phyloP scores from a whole-genome alignment of 2,888 invertebrate species.

The Diplolepis rosae region DNA sequence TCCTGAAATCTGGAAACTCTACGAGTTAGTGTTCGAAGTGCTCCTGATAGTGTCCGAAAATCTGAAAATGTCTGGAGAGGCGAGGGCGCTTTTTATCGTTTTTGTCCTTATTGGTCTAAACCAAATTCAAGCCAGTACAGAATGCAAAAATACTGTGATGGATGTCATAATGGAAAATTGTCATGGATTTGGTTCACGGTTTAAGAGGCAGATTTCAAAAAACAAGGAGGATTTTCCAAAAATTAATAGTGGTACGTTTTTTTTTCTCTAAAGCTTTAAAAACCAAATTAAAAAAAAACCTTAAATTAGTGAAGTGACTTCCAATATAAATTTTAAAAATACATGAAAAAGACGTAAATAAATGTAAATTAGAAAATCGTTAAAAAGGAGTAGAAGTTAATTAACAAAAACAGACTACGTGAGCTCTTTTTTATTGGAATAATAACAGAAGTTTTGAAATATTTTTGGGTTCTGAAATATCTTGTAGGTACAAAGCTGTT shows the following conservation, averaged over 20 bases:
- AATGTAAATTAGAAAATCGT: too few species aligned
- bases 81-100: background rate
- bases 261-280: too few species aligned
- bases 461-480: too few species aligned
- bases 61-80: background rate
- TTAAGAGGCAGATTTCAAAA: slow-evolving; percentile 30
- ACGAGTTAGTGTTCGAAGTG: slow-evolving; percentile 1
- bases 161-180: slow-evolving; percentile 40
- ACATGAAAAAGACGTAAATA: too few species aligned
- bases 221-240: background rate
- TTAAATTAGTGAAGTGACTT: too few species aligned
- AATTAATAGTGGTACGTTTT: background rate
- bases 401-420: too few species aligned
- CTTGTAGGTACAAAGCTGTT: too few species aligned
- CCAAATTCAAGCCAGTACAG: background rate
- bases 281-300: too few species aligned
- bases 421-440: too few species aligned
- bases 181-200: slow-evolving; percentile 31
- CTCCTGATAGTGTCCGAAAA: slow-evolving; percentile 5
- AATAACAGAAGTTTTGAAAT: too few species aligned
- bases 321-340: too few species aligned
- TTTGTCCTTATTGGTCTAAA: background rate
- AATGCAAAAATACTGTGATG: slow-evolving; percentile 41
- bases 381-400: too few species aligned
- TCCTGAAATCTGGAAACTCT: slow-evolving; percentile 38